Evolutionary conservation across 2,797 vertebrate genomes (phyloP).

Genomic region (Nannoperca obscura): DNA sequence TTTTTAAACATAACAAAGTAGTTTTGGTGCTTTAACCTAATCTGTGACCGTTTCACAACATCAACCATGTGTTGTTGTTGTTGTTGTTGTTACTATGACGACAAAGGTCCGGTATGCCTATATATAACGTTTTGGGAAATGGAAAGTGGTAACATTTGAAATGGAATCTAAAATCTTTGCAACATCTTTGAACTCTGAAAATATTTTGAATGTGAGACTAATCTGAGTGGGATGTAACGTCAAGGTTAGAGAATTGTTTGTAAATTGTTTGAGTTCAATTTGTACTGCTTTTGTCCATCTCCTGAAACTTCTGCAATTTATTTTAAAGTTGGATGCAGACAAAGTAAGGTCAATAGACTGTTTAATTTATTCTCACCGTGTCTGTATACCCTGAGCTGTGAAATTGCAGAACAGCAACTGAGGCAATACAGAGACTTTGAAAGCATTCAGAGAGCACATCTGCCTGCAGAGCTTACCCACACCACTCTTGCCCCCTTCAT

Average conservation of each 20-base stretch:
- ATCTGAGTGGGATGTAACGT: background rate
- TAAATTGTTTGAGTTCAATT: constrained; percentile 16
- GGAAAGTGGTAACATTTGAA: background rate
- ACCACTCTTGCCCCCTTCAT: constrained; percentile 20
- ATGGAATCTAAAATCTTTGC: background rate
- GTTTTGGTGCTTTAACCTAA: too few species aligned
- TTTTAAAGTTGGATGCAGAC: constrained; percentile 64
- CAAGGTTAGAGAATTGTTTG: background rate
- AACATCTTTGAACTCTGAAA: background rate
- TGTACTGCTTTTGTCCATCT: constrained; percentile 6
- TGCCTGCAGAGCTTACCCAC: constrained; percentile 42
- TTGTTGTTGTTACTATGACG: too few species aligned
- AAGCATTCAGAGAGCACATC: constrained; percentile 58
- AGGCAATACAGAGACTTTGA: constrained; percentile 55
- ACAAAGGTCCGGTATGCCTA: too few species aligned
- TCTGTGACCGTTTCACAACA: too few species aligned
- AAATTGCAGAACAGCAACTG: constrained; percentile 75
- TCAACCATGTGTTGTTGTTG: too few species aligned
- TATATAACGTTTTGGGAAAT: too few species aligned
- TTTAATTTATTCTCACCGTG: constrained; percentile 69
- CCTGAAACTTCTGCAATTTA: constrained; percentile 29
- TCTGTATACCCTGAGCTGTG: constrained; percentile 73
- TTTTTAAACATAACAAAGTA: too few species aligned
- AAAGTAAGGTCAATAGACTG: constrained; percentile 68
- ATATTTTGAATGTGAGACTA: background rate